phyloP scores from a whole-genome alignment of 64 coral and sea anemone genomes.

The Actinia tenebrosa region DNA sequence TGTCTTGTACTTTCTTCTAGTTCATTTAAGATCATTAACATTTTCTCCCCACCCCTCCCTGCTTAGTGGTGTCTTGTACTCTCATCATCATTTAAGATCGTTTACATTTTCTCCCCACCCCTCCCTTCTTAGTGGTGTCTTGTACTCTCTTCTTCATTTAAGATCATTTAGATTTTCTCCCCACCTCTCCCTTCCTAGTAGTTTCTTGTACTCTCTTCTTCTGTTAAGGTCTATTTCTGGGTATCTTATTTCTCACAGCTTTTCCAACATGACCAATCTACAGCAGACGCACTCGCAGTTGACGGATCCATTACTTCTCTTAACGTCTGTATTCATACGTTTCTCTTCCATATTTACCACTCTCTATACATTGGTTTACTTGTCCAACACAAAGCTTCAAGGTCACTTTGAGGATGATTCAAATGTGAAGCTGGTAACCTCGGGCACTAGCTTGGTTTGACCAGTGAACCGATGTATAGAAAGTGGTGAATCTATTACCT shows the following conservation, averaged over 20 bases:
- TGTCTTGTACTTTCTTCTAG: no score
- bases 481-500: no score
- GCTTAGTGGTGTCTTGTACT: no score
- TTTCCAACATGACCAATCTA: not conserved
- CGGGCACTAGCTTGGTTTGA: no score
- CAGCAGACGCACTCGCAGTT: conserved; percentile 12
- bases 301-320: not conserved
- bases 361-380: not conserved
- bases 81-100: not conserved
- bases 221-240: conserved; percentile 2
- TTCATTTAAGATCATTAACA: no score
- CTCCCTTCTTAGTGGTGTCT: no score
- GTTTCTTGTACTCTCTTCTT: not conserved
- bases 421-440: no score
- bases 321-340: conserved; percentile 10
- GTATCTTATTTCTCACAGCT: conserved; percentile 4
- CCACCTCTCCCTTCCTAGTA: not conserved
- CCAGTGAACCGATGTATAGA: no score
- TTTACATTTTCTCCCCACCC: no score
- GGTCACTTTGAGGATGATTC: no score
- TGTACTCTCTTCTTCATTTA: not conserved
- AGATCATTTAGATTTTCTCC: not conserved
- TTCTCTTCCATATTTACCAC: not conserved
- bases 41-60: no score
- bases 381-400: no score